phyloP scores from a whole-genome alignment of 2,888 invertebrate genomes.

The Oxyteleia sp. region DNA sequence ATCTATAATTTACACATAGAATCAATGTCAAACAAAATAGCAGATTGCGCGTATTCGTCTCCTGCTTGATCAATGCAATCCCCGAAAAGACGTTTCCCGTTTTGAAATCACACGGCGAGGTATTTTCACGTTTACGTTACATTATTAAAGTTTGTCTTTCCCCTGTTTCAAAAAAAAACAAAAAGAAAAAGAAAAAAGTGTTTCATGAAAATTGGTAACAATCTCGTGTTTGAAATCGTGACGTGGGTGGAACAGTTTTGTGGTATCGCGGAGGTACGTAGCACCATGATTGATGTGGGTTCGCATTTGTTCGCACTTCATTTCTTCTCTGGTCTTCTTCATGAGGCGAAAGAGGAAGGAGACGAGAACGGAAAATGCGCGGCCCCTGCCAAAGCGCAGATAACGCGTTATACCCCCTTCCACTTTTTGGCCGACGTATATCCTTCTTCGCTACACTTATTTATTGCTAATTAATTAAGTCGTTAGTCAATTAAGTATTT shows the following conservation, averaged over 20 bases:
- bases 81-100: slow-evolving; percentile 41
- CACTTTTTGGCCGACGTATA: slow-evolving; percentile 64
- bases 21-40: slow-evolving; percentile 82
- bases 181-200: no score
- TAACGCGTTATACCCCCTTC: slow-evolving; percentile 66
- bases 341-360: slow-evolving; percentile 69
- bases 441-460: slow-evolving; percentile 61
- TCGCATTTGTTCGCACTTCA: slow-evolving; percentile 46
- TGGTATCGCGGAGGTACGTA: slow-evolving; percentile 44
- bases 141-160: slow-evolving; percentile 11
- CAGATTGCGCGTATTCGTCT: slow-evolving; percentile 66
- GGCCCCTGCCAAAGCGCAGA: slow-evolving; percentile 64
- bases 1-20: slow-evolving; percentile 81
- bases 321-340: slow-evolving; percentile 49
- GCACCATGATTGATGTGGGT: slow-evolving; percentile 62
- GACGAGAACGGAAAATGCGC: slow-evolving; percentile 67
- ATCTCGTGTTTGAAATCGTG: slow-evolving; percentile 37
- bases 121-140: slow-evolving; percentile 34
- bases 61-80: slow-evolving; percentile 50
- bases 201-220: slow-evolving; percentile 32
- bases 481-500: slow-evolving; percentile 78
- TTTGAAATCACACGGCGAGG: slow-evolving; percentile 63
- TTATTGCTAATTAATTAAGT: slow-evolving; percentile 73
- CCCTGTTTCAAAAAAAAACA: slow-evolving; percentile 1
- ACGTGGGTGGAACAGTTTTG: slow-evolving; percentile 21